Conservation (phyloP, 2,888 invertebrate genomes). For the Ectropis crepuscularia region DNA sequence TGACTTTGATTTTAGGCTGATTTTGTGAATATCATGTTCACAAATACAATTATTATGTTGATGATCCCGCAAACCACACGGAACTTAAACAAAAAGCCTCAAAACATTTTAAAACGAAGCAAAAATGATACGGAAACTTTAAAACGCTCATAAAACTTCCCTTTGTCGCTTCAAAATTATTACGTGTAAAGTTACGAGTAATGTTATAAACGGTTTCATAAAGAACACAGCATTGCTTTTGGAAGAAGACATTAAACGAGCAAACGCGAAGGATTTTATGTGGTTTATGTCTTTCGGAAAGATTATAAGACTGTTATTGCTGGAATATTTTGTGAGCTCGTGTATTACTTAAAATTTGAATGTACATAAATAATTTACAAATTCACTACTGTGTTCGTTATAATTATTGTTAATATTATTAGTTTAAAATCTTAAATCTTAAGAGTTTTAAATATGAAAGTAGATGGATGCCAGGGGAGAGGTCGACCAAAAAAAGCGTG, state of each 20-base stretch:
- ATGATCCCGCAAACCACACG: neutral
- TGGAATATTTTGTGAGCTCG: slow-evolving; percentile 4
- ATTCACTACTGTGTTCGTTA: too few species aligned
- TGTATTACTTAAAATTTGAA: neutral
- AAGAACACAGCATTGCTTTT: slow-evolving; percentile 37
- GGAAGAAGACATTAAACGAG: slow-evolving; percentile 10
- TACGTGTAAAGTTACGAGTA: slow-evolving; percentile 61
- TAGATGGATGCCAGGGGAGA: too few species aligned
- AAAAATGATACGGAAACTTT: slow-evolving; percentile 54
- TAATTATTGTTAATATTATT: neutral
- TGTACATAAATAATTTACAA: too few species aligned
- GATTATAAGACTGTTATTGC: neutral
- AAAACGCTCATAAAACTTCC: slow-evolving; percentile 57
- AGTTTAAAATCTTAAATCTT: too few species aligned
- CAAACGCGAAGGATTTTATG: slow-evolving; percentile 8
- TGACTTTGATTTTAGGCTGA: too few species aligned
- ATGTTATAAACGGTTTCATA: slow-evolving; percentile 39
- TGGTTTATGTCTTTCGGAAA: slow-evolving; percentile 4
- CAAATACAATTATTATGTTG: neutral
- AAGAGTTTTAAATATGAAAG: too few species aligned
- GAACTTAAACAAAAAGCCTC: slow-evolving; percentile 53
- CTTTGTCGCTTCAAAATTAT: slow-evolving; percentile 59
- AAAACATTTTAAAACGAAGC: slow-evolving; percentile 54
- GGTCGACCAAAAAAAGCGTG: too few species aligned
- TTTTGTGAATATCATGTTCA: too few species aligned